Evolutionary conservation across 2,888 invertebrate species (phyloP).

Genomic region (Iselma pallidipennis): DNA sequence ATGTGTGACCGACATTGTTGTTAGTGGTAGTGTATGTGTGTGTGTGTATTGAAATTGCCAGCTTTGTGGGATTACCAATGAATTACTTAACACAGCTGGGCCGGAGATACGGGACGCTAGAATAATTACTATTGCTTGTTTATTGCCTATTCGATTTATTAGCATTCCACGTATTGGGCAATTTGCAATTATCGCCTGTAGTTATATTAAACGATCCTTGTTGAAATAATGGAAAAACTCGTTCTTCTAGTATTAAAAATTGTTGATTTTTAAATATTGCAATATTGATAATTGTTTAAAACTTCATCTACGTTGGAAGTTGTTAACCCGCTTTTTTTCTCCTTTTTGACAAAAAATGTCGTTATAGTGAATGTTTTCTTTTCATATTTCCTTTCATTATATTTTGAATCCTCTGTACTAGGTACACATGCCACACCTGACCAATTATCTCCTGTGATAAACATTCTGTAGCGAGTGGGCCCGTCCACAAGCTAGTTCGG

Average conservation of each 20-base stretch:
- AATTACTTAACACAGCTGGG: conserved; percentile 10
- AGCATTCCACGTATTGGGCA: not conserved
- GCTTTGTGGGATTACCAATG: conserved; percentile 8
- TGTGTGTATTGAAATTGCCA: conserved; percentile 5
- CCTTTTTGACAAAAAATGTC: not conserved
- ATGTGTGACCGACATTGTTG: not conserved
- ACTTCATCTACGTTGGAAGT: not conserved
- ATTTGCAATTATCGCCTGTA: not conserved
- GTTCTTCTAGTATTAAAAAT: no score
- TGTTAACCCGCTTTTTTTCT: not conserved
- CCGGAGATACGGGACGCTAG: conserved; percentile 18
- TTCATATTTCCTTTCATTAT: not conserved
- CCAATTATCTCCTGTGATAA: conserved; percentile 46
- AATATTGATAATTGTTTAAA: no score
- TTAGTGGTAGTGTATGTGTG: not conserved
- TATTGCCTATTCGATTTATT: conserved; percentile 20
- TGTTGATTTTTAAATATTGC: no score
- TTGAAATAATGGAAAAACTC: no score
- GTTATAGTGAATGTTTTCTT: not conserved
- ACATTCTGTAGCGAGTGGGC: conserved; percentile 40
- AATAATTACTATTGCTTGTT: conserved; percentile 23
- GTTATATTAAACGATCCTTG: not conserved
- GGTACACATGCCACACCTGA: conserved; percentile 42
- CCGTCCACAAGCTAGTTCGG: conserved; percentile 19
- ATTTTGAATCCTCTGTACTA: not conserved